Evolutionary conservation across 1,140 invertebrate species (phyloP), one percentile per base, ranked within the genome.

Genomic region (Euwallacea similis): DNA sequence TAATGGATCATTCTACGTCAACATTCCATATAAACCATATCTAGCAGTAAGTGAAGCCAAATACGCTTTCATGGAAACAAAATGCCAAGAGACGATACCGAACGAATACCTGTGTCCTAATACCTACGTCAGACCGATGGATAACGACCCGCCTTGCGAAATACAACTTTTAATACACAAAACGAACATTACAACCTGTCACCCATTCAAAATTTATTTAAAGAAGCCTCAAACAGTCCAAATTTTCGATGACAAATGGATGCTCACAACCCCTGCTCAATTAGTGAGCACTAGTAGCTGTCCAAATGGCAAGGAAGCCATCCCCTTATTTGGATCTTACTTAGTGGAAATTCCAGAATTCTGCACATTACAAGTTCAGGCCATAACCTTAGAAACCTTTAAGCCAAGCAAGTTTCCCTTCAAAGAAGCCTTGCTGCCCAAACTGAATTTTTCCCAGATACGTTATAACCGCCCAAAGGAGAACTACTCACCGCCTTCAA

Each of bases 211-310:
- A 33, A 9, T 69, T 11, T 13, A 69, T 13, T 8, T 69, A 42
- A 7, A 53, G 13, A 11, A 21, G 15, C 7, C 10, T 15, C 67
- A 69, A 64, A 41, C 54, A 4, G 65, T 44, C 6, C 44, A 69
- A 65, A 69, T 69, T 41, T 50, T 6, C 15, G 44, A 54, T 64
- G 67, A 60, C 7, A 63, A 69, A 69, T 69, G 67, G 67, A n/a
- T 53, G 13, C 7, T 69, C 10, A 69, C 41, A 8, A 64, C 21
- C 44, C 67, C 67, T 0, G 42, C 6, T 7, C 7, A 42, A 7
- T 10, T 42, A 33, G 41, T 69, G 6, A 43, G 55, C 41, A 41
- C 7, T 47, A 53, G 33, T 8, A 50, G 16, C 11, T 69, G 67
- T 65, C 7, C 7, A 65, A 54, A 61, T n/a, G 7, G 13, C 10